Conservation (phyloP, 2,888 invertebrate genomes). For the Ochropleura plecta region DNA sequence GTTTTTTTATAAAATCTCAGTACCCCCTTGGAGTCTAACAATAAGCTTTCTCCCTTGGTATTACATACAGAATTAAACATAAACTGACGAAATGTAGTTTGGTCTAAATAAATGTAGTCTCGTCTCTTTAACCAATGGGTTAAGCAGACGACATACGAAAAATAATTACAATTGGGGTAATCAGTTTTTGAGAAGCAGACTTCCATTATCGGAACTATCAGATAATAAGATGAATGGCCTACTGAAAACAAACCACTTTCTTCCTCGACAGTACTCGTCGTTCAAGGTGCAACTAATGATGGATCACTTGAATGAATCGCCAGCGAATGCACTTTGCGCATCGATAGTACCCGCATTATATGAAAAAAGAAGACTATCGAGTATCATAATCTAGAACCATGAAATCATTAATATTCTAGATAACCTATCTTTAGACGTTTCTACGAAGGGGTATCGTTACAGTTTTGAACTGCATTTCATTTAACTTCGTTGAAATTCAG, state of each 20-base stretch:
- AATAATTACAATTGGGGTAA: neutral
- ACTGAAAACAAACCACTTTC: conserved; percentile 36
- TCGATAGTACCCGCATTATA: conserved; percentile 49
- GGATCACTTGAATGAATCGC: conserved; percentile 63
- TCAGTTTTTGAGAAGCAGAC: neutral
- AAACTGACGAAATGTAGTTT: too few species aligned
- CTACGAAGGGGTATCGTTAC: neutral
- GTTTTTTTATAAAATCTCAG: too few species aligned
- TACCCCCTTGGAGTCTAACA: too few species aligned
- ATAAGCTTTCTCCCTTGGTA: too few species aligned
- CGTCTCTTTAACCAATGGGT: too few species aligned
- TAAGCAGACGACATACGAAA: too few species aligned
- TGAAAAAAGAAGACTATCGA: conserved; percentile 42
- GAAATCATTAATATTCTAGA: conserved; percentile 51
- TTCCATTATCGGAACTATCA: neutral
- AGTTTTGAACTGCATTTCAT: conserved; percentile 3
- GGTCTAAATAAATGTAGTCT: too few species aligned
- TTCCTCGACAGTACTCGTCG: conserved; percentile 45
- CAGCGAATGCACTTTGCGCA: conserved; percentile 62
- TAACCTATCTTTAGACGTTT: conserved; percentile 21
- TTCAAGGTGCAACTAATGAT: conserved; percentile 68
- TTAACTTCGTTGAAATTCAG: neutral
- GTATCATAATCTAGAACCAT: conserved; percentile 42
- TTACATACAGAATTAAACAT: too few species aligned
- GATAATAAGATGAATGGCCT: neutral